Evolutionary conservation across 2,888 invertebrate genomes (phyloP), one percentile per base, ranked within the genome.

Genomic region (Odontomyia ornata): DNA sequence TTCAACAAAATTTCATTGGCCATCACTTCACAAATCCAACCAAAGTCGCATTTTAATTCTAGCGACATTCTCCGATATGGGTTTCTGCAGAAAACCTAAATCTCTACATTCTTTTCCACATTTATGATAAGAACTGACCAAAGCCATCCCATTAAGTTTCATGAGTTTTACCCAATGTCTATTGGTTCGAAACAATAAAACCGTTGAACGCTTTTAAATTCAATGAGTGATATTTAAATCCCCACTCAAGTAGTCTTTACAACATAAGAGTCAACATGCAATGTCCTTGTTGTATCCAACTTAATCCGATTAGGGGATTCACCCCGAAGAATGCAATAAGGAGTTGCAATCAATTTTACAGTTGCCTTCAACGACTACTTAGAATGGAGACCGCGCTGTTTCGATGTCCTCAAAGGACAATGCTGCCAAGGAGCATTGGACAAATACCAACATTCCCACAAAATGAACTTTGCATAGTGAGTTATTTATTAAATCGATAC

Each of bases 401-500:
- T n/a, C n/a, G 52, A 9, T 52, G n/a, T 52, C 15, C 52, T 15
- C 4, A 18, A 52, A 4, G 13, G 3, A 52, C 4, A 52, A 52
- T 15, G 15, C 15, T 7, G 15, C 21, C 3, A 52, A 15, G n/a
- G 52, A 60, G 27, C 60, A 60, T 4, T 60, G 60, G 25, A 21
- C 23, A 23, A 21, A 15, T 21, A 60, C 27, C 11, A 21, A 11
- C 13, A 7, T 13, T 11, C 21, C 60, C 60, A 11, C 28, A 64
- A 30, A 28, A 25, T 64, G 64, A 64, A 64, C 64, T 64, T 64
- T 64, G 28, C 64, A 64, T 28, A 64, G 64, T 30, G 13, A 15
- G 60, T 43, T 30, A 18, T 69, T 69, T 69, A 62, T 76, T 76
- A 60, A 69, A 76, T 76, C 72, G 52, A 77, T 77, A 72, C 23